Base-by-base conservation (phyloP, 2,113 vertebrate species). In the Acinonyx jubatus region DNA sequence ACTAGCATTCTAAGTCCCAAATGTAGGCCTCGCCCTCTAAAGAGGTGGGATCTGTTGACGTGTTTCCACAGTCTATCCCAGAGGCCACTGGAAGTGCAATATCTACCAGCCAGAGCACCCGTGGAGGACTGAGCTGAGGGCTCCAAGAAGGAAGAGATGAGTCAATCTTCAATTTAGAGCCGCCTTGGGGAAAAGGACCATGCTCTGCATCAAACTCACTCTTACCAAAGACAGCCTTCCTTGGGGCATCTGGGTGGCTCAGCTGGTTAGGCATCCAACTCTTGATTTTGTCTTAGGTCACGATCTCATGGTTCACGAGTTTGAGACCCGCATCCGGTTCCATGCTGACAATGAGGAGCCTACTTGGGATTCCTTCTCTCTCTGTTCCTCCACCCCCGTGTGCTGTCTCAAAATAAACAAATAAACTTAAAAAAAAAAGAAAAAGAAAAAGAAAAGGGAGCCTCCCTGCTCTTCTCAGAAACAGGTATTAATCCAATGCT, bases 381-480 rank as follows among this genome's bases (percentile, higher is more conserved):
- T 52, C 14, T 57, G 55, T 57, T 57, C 18, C 55, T 19, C 55
- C 55, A 21, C 19, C 55, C 55, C 55, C 21, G 19, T 57, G 55
- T 57, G 55, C 5, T 57, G 18, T 19, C 55, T 57, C 19, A 16
- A 57, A 57, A 57, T 57, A 57, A 57, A 19, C 7, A 57, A 57
- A 57, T 57, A 57, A 57, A 18, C 55, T 57, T 57, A 7, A 57
- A 57, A 57, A 7, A 57, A 55, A 45, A 45, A 45, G 13, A 18
- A 55, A 18, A 69, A 91, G 38, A 33, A 33, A 41, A 29, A 14
- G 10, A 38, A 61, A 66, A 48, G 21, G 18, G 33, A 81, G 45
- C 45, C 45, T 38, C 68, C 55, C 38, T 66, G n/a, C 8, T 95
- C 88, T 89, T 92, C 76, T 91, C 33, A 93, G 81, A 93, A 81